phyloP scores from a whole-genome alignment of 1,140 invertebrate genomes.

The Trachymyrmex cornetzi region DNA sequence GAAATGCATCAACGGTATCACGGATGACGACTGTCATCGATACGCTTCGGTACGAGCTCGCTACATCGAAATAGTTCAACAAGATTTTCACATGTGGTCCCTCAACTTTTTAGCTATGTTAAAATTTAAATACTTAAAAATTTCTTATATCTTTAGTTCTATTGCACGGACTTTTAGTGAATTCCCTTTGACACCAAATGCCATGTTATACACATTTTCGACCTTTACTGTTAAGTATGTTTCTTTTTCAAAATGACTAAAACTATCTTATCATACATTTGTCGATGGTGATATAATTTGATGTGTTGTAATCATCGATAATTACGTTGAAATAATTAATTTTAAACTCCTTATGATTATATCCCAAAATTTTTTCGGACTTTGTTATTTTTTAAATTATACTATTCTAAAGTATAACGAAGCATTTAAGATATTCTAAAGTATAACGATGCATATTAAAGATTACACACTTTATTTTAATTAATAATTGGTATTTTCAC shows the following conservation, averaged over 20 bases:
- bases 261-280: background rate
- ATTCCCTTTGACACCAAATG: background rate
- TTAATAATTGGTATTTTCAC: background rate
- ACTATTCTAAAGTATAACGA: too few species aligned
- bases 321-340: background rate
- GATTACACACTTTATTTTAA: background rate
- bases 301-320: background rate
- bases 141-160: background rate
- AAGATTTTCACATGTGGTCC: background rate
- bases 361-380: background rate
- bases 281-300: background rate
- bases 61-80: conserved; percentile 10
- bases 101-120: background rate
- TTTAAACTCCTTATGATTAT: background rate
- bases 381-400: background rate
- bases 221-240: background rate
- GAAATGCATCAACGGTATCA: background rate
- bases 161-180: background rate
- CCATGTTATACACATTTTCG: background rate
- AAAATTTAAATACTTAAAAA: background rate
- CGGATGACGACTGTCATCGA: conserved; percentile 8
- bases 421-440: too few species aligned
- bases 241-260: background rate
- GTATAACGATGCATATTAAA: background rate
- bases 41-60: background rate